Conservation (phyloP, 1,140 invertebrate species). For the Lepeophtheirus salmonis region DNA sequence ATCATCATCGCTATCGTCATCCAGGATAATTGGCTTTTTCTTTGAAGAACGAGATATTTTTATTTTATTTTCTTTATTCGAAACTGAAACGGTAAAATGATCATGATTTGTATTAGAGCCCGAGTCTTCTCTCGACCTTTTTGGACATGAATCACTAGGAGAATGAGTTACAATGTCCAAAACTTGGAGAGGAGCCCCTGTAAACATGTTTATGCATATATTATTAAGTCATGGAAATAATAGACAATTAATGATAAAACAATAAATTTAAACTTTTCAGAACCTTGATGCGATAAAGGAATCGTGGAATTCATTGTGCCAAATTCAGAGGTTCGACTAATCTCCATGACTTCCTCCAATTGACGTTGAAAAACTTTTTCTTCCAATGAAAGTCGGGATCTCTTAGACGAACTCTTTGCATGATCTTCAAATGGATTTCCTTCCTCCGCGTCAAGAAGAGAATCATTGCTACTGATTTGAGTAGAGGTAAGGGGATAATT, state of each 20-base stretch:
- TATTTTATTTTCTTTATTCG: slow-evolving; percentile 1
- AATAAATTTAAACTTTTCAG: no score
- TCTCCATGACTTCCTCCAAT: neutral
- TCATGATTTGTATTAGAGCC: no score
- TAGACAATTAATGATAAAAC: no score
- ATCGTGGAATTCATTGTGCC: neutral
- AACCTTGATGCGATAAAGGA: neutral
- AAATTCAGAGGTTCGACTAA: neutral
- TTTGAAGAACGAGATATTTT: neutral
- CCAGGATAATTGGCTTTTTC: neutral
- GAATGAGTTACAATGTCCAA: no score
- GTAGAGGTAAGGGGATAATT: neutral
- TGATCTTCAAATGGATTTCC: neutral
- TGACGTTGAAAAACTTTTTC: neutral
- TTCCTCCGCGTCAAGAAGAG: neutral
- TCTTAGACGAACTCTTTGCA: neutral
- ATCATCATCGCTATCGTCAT: neutral
- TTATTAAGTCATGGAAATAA: no score
- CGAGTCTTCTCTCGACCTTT: no score
- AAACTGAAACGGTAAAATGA: no score
- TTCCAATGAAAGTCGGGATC: no score
- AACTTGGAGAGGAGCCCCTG: no score
- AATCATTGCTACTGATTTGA: neutral
- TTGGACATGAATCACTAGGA: no score
- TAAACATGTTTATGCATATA: no score